Conservation (phyloP, 2,888 invertebrate species). For the Agrochola litura region DNA sequence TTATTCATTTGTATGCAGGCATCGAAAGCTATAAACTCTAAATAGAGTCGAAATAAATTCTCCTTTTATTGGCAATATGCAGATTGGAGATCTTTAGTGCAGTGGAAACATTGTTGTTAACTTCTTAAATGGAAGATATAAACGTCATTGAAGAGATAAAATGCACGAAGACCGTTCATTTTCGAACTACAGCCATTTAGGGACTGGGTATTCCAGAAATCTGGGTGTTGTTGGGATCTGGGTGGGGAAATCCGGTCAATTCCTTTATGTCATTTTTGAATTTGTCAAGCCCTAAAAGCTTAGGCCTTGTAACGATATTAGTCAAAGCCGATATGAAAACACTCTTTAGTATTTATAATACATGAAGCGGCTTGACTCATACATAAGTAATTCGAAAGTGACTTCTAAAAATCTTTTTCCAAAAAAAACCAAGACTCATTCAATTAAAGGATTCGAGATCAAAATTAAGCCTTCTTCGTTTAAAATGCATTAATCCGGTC, state of each 20-base stretch:
- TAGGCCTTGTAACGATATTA: constrained; percentile 32
- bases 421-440: constrained; percentile 76
- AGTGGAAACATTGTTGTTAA: constrained; percentile 38
- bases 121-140: constrained; percentile 22
- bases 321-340: constrained; percentile 41
- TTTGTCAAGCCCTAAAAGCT: constrained; percentile 30
- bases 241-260: background rate
- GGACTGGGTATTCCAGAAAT: background rate
- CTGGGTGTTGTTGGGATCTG: too few species aligned
- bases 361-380: constrained; percentile 35
- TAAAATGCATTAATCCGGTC: constrained; percentile 90
- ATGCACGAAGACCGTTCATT: background rate
- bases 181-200: background rate
- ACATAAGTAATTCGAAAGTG: constrained; percentile 61
- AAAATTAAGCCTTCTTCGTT: constrained; percentile 90
- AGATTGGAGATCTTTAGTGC: constrained; percentile 45
- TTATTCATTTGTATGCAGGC: constrained; percentile 36
- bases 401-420: constrained; percentile 62
- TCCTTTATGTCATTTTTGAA: constrained; percentile 10
- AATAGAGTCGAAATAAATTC: constrained; percentile 52
- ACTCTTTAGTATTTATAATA: constrained; percentile 25
- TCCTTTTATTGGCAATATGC: constrained; percentile 44
- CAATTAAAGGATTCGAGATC: constrained; percentile 86
- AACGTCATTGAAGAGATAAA: background rate
- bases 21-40: constrained; percentile 28